phyloP scores from a whole-genome alignment of 2,888 invertebrate species.

The Protodeltote pygarga region DNA sequence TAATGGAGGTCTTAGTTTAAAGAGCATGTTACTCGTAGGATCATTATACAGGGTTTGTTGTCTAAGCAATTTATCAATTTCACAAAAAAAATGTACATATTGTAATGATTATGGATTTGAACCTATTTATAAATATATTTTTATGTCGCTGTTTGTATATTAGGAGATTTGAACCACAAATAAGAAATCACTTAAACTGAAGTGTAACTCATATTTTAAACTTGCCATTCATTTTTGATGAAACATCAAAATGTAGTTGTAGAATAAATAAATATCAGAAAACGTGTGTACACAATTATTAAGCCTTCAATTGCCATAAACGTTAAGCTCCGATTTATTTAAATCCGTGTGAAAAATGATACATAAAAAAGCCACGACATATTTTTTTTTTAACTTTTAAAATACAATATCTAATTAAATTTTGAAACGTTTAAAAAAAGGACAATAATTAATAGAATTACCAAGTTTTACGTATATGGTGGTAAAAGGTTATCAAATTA shows the following conservation, averaged over 20 bases:
- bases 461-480: constrained; percentile 2
- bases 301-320: constrained; percentile 4
- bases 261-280: not conserved
- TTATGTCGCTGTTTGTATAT: constrained; percentile 50
- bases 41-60: constrained; percentile 61
- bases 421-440: too few species aligned
- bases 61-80: constrained; percentile 47
- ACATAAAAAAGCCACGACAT: not conserved
- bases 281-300: not conserved
- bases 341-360: too few species aligned
- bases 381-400: not conserved
- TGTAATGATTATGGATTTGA: constrained; percentile 30
- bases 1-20: constrained; percentile 23
- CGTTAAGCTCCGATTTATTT: too few species aligned
- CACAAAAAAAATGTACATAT: constrained; percentile 43
- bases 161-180: too few species aligned
- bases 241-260: constrained; percentile 8
- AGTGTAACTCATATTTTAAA: too few species aligned
- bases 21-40: constrained; percentile 48
- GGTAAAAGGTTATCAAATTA: constrained; percentile 5
- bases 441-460: not conserved
- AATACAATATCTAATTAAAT: too few species aligned
- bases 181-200: constrained; percentile 11
- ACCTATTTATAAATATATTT: constrained; percentile 49
- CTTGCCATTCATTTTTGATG: constrained; percentile 12